Evolutionary conservation across 2,113 vertebrate genomes (phyloP), one percentile per base, ranked within the genome.

Genomic region (Noturus placidus): DNA sequence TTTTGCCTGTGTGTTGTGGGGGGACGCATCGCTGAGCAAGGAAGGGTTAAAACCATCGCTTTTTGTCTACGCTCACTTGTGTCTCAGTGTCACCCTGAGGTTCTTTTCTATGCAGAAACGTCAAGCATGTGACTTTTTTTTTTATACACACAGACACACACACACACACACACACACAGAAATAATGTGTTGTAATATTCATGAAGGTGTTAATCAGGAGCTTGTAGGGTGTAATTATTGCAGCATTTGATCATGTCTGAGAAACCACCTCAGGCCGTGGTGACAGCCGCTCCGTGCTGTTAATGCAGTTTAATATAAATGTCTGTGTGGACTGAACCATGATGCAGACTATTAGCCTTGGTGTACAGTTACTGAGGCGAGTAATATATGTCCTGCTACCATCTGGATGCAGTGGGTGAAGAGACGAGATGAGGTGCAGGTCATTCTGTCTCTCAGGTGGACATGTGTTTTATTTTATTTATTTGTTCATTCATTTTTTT

Each of bases 311-410:
- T 95, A 93, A 94, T 95, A 94, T 92, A 93, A 91, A 88, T 84
- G 82, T 89, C 92, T 69, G 89, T 87, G 91, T 93, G 91, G 92
- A 93, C 76, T 50, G 82, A 94, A 92, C 88, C 90, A 89, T 92
- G 78, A 89, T 92, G 92, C 87, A 92, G 92, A 92, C 94, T 90
- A 88, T 89, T 93, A 93, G 92, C 94, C 93, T 89, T 89, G 89
- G 93, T 93, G 91, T 94, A 94, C 94, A 94, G 94, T 95, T 95
- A 95, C 95, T 95, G 93, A 95, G 93, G 91, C 93, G 93, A 93
- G 95, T 95, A 94, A 91, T 94, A 94, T 94, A 94, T 89, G 87
- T 93, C 93, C 91, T 89, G 89, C 92, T 70, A 87, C 94, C 93
- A 93, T 95, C 94, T 94, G 94, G 91, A 90, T 77, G 89, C 88